Evolutionary conservation across 1,140 invertebrate genomes (phyloP).

Genomic region (Latrodectus geometricus): DNA sequence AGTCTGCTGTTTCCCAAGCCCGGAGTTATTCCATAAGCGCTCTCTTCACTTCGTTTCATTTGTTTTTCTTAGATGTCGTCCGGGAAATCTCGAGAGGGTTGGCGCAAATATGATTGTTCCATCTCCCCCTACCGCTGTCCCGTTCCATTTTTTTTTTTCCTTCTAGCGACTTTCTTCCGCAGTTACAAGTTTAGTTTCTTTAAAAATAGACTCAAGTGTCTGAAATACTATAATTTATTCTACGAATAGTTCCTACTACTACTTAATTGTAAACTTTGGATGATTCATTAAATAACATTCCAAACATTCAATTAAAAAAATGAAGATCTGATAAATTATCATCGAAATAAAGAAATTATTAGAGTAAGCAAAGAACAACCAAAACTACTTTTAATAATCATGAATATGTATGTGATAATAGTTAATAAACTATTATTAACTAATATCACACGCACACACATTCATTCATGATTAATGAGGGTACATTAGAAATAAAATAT

Average conservation of each 20-base stretch:
- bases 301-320: background rate
- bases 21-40: slow-evolving; percentile 23
- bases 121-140: background rate
- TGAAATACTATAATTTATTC: background rate
- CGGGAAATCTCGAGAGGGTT: background rate
- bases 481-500: no score
- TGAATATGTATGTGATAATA: no score
- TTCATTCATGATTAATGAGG: no score
- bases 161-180: background rate
- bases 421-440: no score
- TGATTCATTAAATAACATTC: background rate
- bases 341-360: no score
- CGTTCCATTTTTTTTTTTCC: background rate
- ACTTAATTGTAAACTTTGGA: background rate
- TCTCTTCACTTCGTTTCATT: slow-evolving; percentile 55
- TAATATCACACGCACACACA: no score
- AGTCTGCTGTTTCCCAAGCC: background rate
- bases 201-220: background rate
- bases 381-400: no score
- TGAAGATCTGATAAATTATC: background rate
- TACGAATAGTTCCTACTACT: background rate
- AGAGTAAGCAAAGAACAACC: no score
- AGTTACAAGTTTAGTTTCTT: background rate
- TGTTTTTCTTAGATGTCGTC: slow-evolving; percentile 12
- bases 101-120: slow-evolving; percentile 40